Percentiles rank a stretch among this genome's conserved stretches.
phyloP scores from a whole-genome alignment of 1,140 invertebrate genomes.

The Drosophila guanche region DNA sequence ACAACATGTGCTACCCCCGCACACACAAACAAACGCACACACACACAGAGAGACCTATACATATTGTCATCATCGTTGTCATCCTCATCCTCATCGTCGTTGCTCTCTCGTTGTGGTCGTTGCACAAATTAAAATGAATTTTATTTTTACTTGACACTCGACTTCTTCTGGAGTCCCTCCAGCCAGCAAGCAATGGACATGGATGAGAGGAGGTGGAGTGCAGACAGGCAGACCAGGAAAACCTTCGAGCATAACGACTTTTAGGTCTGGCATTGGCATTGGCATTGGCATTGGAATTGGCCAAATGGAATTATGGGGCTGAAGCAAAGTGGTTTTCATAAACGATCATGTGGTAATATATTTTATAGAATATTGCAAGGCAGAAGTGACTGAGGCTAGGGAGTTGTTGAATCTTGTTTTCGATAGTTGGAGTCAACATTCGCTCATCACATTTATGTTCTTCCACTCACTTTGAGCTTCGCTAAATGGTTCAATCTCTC shows the following conservation, averaged over 20 bases:
- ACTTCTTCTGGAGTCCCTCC: slow-evolving; percentile 1
- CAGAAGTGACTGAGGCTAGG: too few species aligned
- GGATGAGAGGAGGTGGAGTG: not conserved
- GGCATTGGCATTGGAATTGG: too few species aligned
- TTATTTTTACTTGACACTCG: slow-evolving; percentile 50
- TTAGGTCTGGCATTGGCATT: not conserved
- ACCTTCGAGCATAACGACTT: slow-evolving; percentile 8
- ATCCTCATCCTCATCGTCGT: slow-evolving; percentile 5
- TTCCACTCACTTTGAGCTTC: not conserved
- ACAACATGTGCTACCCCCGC: slow-evolving; percentile 22
- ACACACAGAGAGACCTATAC: not conserved
- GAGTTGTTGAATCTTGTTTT: too few species aligned
- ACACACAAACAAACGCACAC: not conserved
- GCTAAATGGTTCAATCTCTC: not conserved
- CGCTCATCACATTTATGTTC: too few species aligned
- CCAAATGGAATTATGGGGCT: too few species aligned
- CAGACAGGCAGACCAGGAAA: not conserved
- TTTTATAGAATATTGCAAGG: too few species aligned
- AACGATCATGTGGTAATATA: too few species aligned
- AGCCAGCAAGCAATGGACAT: not conserved
- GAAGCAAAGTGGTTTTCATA: too few species aligned
- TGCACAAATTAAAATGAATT: slow-evolving; percentile 63
- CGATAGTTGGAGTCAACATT: too few species aligned
- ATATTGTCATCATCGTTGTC: slow-evolving; percentile 39
- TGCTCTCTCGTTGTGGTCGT: slow-evolving; percentile 36